Conservation (phyloP, 2,888 invertebrate species). For the Rotaria sp. region DNA sequence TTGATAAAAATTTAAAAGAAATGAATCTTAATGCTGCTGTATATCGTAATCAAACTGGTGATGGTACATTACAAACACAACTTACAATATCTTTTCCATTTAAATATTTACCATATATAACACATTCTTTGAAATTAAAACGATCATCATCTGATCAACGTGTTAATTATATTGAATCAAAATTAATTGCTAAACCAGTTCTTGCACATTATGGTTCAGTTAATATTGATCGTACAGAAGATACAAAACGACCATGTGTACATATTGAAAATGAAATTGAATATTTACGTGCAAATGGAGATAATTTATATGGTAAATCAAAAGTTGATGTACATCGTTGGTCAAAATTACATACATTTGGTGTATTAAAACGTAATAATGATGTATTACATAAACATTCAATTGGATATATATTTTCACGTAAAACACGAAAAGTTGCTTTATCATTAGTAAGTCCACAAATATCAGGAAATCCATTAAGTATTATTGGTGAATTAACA, state of each 20-base stretch:
- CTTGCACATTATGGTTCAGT: background rate
- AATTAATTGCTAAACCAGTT: background rate
- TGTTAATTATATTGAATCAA: background rate
- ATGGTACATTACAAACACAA: background rate
- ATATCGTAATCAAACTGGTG: background rate
- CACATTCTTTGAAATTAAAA: background rate
- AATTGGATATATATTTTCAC: conserved; percentile 5
- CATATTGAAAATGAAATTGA: background rate
- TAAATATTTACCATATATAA: background rate
- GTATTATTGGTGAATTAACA: background rate
- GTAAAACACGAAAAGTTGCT: background rate
- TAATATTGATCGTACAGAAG: background rate
- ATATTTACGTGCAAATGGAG: background rate
- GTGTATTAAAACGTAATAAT: background rate
- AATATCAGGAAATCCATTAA: background rate
- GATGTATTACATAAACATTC: background rate
- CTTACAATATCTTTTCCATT: background rate
- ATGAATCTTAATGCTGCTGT: background rate
- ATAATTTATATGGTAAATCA: background rate
- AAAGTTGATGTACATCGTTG: background rate
- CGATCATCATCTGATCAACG: background rate
- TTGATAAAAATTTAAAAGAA: background rate
- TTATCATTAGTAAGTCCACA: background rate
- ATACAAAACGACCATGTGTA: background rate
- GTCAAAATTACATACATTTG: background rate